phyloP scores from a whole-genome alignment of 2,888 invertebrate genomes.

The Cantharis nigra region DNA sequence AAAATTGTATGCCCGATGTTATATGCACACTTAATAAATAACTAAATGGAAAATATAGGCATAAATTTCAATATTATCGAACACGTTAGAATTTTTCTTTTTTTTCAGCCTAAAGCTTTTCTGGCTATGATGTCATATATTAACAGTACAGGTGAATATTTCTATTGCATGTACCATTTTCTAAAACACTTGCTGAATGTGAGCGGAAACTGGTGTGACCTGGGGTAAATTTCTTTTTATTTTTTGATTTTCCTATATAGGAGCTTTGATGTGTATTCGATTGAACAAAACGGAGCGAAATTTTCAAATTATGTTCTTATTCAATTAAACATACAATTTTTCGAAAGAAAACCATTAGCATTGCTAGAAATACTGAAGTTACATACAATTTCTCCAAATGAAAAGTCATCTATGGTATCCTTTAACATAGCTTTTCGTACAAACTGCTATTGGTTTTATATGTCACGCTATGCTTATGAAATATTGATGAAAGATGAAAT shows the following conservation, averaged over 20 bases:
- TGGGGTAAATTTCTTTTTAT: background rate
- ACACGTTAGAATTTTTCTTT: background rate
- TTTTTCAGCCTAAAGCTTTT: background rate
- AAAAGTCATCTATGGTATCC: too few relatives aligned
- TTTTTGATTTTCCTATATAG: background rate
- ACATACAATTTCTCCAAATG: too few relatives aligned
- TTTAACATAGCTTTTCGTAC: too few relatives aligned
- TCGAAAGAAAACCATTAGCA: too few relatives aligned
- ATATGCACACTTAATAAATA: background rate
- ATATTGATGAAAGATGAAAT: too few relatives aligned
- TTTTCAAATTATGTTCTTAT: too few relatives aligned
- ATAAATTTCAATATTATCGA: background rate
- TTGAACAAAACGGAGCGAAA: too few relatives aligned
- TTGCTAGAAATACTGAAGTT: too few relatives aligned
- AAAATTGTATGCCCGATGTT: background rate
- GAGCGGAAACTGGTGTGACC: background rate
- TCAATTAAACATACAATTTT: too few relatives aligned
- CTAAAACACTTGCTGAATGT: background rate
- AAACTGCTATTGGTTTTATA: too few relatives aligned
- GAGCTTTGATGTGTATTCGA: background rate
- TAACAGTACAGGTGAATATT: background rate
- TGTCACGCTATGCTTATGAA: too few relatives aligned
- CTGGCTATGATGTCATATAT: background rate
- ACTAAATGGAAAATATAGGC: background rate
- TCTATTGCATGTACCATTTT: background rate